Percentiles rank a stretch among this genome's conserved stretches.
Evolutionary conservation across 1,140 invertebrate genomes (phyloP).

Genomic region (Panagrolaimus sp.): DNA sequence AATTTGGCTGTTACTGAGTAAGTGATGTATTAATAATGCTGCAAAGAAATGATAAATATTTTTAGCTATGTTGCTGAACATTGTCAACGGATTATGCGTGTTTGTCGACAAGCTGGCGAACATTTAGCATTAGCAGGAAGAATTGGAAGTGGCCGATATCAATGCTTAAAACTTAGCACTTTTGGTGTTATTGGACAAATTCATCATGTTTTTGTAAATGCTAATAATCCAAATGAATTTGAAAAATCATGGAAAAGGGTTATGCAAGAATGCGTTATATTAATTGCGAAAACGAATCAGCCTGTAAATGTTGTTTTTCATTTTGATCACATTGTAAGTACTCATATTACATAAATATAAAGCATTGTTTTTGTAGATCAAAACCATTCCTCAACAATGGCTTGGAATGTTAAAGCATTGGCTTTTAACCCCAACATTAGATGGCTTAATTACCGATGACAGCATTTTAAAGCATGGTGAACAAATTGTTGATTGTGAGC

Average conservation of each 20-base stretch:
- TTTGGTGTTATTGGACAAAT: constrained; percentile 34
- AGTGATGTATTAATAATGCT: neutral
- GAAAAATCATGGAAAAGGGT: constrained; percentile 33
- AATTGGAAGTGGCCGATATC: constrained; percentile 27
- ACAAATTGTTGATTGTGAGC: constrained; percentile 31
- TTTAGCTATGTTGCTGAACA: constrained; percentile 29
- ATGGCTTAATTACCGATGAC: constrained; percentile 24
- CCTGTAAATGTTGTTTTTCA: constrained; percentile 30
- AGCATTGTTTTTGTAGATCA: constrained; percentile 14
- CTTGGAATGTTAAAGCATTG: constrained; percentile 34
- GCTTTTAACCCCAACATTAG: constrained; percentile 27
- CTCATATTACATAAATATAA: neutral
- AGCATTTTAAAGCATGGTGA: constrained; percentile 25
- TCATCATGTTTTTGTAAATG: constrained; percentile 27
- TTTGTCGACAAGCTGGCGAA: constrained; percentile 28
- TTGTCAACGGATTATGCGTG: constrained; percentile 31
- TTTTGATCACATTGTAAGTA: constrained; percentile 27
- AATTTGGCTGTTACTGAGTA: constrained; percentile 30
- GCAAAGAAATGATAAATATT: neutral
- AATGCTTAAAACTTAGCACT: constrained; percentile 33
- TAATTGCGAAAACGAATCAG: constrained; percentile 25
- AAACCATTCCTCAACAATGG: constrained; percentile 28
- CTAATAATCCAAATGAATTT: constrained; percentile 20
- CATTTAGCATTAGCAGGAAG: constrained; percentile 24
- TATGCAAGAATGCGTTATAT: constrained; percentile 24